phyloP scores from a whole-genome alignment of 1,140 invertebrate genomes.

The Aphidius gifuensis region DNA sequence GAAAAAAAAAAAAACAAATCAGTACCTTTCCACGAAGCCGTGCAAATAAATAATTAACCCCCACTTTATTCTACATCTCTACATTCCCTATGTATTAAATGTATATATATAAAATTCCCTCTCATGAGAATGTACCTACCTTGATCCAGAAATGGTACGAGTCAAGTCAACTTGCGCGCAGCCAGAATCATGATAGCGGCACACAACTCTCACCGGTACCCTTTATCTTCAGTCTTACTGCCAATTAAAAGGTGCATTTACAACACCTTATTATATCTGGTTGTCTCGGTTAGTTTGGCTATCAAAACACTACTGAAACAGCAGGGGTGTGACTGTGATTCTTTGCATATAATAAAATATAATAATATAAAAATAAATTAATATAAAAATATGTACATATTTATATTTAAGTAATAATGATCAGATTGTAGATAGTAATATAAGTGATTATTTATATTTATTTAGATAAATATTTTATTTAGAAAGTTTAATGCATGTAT shows the following conservation, averaged over 20 bases:
- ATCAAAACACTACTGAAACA: constrained; percentile 9
- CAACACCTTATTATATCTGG: constrained; percentile 38
- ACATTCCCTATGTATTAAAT: not conserved
- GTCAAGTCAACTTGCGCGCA: not conserved
- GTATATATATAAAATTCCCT: not conserved
- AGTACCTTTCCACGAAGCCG: constrained; percentile 12
- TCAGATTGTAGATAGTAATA: no score
- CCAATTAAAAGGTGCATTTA: constrained; percentile 37
- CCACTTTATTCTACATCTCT: constrained; percentile 1
- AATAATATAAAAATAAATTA: no score
- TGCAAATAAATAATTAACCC: constrained; percentile 24
- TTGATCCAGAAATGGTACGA: constrained; percentile 19
- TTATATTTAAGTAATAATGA: no score
- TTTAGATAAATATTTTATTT: no score
- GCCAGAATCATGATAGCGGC: constrained; percentile 17
- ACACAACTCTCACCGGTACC: not conserved
- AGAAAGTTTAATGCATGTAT: no score
- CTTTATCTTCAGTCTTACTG: constrained; percentile 30
- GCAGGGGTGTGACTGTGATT: not conserved
- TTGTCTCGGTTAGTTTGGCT: constrained; percentile 27
- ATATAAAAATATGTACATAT: no score
- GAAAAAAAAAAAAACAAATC: constrained; percentile 15
- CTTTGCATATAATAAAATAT: not conserved
- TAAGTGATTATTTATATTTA: no score
- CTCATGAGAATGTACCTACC: not conserved